Evolutionary conservation across 2,888 invertebrate species (phyloP), one percentile per base, ranked within the genome.

Genomic region (Aleiodes testaceus): DNA sequence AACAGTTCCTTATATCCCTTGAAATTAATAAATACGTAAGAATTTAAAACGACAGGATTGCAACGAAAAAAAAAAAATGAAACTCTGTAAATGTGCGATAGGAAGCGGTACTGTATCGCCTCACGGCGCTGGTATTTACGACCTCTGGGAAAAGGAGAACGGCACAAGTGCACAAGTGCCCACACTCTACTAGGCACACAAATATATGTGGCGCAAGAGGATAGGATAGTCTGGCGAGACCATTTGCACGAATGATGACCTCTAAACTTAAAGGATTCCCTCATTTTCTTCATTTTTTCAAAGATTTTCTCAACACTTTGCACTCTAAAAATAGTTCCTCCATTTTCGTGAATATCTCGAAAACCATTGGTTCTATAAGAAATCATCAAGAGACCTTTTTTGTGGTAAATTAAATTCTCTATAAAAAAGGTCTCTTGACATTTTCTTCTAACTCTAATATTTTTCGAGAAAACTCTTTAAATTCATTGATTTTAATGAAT

Each of bases 11-110:
- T 30, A n/a, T 12, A 55, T 30, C 55, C 30, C 36, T 30, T 16
- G 36, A 30, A 16, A 55, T 55, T 55, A 55, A 55, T 55, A 55
- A 55, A 55, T 55, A 55, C 55, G 36, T 55, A 55, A 55, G 55
- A 30, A 55, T 55, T 30, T 55, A n/a, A 55, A 30, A 12, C 30
- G 30, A 36, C 55, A 30, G 16, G 26, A 22, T 26, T n/a, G 3
- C 3, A 5, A 26, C 26, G 36, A 36, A 6, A 36, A 36, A 36
- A 4, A 7, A 36, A 36, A 36, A 30, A 14, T 53, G 36, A 26
- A 26, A 26, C 26, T 26, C 26, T 55, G 14, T 30, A 11, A 30
- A 55, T 55, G 14, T 55, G 20, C 20, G 55, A 55, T 55, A 55
- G 36, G 55, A 55, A 55, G 36, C 55, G 36, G 36, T 36, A 55